Evolutionary conservation across 2,888 invertebrate species (phyloP), one percentile per base, ranked within the genome.

Genomic region (Eupithecia inturbata): DNA sequence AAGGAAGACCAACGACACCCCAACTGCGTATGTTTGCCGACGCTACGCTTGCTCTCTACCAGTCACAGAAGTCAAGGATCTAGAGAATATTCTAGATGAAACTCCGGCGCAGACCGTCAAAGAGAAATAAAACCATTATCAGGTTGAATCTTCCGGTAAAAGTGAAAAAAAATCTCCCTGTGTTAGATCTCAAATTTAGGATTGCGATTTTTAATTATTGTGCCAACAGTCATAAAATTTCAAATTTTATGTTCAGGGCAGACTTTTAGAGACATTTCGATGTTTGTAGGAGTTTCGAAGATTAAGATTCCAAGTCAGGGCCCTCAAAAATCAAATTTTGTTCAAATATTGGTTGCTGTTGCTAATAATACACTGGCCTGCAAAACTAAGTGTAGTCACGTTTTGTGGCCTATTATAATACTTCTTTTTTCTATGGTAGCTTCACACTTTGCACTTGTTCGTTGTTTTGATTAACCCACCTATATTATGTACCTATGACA

Each of bases 11-110:
- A 95, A 95, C 36, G 96, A 96, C 33, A 95, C 95, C 71, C 96
- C 97, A 0, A 96, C 96, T 0, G 97, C 96, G 31, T 97, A 96
- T 87, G 97, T 97, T n/a, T 98, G 98, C 86, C 95, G 96, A 9
- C 96, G 97, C 81, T 96, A 96, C 87, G 95, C 96, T 1, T 98
- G 97, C 88, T 96, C 96, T 7, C 90, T 97, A 71, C 97, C 97
- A 3, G 96, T 97, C 67, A 96, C 96, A 0, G 95, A 96, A 70
- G 95, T 96, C 0, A 95, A 95, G 22, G 95, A 96, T 72, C 93
- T 97, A 14, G 95, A 95, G 74, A 90, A 89, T 28, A 89, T 96
- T 28, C 91, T 97, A 14, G 96, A 95, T 79, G 92, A 94, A 72
- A 77, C 87, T 7, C 82, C 87, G 1, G 76, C 77, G 22, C 68